Conservation (phyloP, 2,888 invertebrate species). For the Trichopoda pennipes region DNA sequence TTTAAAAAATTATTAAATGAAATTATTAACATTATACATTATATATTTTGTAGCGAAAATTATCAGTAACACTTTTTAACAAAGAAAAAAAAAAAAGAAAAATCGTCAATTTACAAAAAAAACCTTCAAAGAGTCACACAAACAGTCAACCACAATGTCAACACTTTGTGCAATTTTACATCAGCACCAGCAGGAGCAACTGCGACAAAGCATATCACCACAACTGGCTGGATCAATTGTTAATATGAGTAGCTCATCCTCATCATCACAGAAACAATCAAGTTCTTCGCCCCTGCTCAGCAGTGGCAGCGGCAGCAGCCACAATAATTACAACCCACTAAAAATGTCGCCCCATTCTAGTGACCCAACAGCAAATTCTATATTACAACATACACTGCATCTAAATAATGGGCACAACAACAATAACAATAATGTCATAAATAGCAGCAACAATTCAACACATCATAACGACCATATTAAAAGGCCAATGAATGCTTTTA, state of each 20-base stretch:
- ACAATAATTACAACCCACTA: constrained; percentile 57
- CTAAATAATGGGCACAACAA: constrained; percentile 53
- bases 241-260: constrained; percentile 63
- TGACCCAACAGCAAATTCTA: constrained; percentile 55
- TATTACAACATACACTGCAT: constrained; percentile 57
- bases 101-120: neutral
- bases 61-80: neutral
- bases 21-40: no score
- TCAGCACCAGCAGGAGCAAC: constrained; percentile 64
- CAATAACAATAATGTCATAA: constrained; percentile 27
- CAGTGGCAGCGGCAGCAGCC: constrained; percentile 57
- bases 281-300: constrained; percentile 72
- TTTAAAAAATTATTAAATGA: no score
- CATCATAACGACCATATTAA: constrained; percentile 89
- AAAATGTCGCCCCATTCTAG: constrained; percentile 60
- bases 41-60: neutral
- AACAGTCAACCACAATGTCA: constrained; percentile 31
- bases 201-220: constrained; percentile 66
- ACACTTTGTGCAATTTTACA: constrained; percentile 66
- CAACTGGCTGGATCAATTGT: constrained; percentile 69
- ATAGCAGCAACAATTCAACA: constrained; percentile 56
- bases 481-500: constrained; percentile 98
- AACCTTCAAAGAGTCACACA: neutral
- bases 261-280: constrained; percentile 70
- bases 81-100: neutral